Conservation (phyloP, 2,888 invertebrate species). For the Aquatica leii region DNA sequence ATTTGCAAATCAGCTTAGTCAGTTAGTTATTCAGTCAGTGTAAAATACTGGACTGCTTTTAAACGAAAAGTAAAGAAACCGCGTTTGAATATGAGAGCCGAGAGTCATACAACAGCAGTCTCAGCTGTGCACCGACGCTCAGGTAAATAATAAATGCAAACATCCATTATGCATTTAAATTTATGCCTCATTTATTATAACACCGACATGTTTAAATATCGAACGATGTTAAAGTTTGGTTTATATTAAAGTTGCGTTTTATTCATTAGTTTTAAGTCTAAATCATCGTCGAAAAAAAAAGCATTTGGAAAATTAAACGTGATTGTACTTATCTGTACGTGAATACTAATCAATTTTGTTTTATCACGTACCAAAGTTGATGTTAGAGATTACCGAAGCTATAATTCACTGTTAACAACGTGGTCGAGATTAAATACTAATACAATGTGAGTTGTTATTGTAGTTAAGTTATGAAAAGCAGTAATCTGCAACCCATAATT, state of each 20-base stretch:
- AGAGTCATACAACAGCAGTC: conserved; percentile 9
- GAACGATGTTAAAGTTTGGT: too few species aligned
- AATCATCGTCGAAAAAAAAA: too few species aligned
- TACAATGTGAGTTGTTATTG: conserved; percentile 6
- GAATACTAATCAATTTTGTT: conserved; percentile 7
- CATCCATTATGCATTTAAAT: conserved; percentile 47
- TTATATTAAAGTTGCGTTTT: too few species aligned
- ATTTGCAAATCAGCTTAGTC: conserved; percentile 29
- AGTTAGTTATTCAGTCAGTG: conserved; percentile 20
- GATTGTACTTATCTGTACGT: conserved; percentile 7
- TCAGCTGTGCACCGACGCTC: conserved; percentile 31
- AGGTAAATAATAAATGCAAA: conserved; percentile 46
- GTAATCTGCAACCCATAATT: background rate
- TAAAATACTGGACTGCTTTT: conserved; percentile 15
- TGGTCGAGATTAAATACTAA: conserved; percentile 4
- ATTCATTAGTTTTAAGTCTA: too few species aligned
- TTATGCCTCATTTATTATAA: conserved; percentile 47
- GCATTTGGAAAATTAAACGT: conserved; percentile 6
- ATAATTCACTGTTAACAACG: conserved; percentile 3
- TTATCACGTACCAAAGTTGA: conserved; percentile 7
- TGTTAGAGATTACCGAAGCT: background rate
- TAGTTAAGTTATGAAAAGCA: background rate
- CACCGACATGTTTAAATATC: conserved; percentile 33
- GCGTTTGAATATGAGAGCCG: conserved; percentile 22
- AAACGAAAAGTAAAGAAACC: conserved; percentile 20